Evolutionary conservation across 2,888 invertebrate species (phyloP), one percentile per base, ranked within the genome.

Genomic region (Arenicola marina): DNA sequence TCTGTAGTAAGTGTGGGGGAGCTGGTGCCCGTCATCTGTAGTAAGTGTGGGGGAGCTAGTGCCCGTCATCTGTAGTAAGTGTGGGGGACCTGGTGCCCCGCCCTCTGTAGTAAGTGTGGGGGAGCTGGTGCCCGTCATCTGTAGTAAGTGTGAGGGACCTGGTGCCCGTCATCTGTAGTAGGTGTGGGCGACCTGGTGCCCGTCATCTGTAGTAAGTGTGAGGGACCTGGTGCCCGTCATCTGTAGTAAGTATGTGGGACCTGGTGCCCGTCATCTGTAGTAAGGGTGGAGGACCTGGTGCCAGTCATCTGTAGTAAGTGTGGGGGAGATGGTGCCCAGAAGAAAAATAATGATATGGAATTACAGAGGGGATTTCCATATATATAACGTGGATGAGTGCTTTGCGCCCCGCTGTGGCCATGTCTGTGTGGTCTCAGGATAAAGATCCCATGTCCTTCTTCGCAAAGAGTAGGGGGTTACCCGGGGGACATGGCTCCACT

Each of bases 231-330:
- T 38, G 11, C 38, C 38, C 38, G 18, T 15, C 38, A 38, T 38
- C 38, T 15, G 18, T 18, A 38, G 38, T 38, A 38, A 53, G 38
- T 7, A 7, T 45, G 33, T 7, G 4, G 33, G 43, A 31, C 4
- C 15, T 56, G 56, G 56, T 56, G 38, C 56, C 56, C 11, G n/a
- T 45, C 11, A 43, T 56, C 38, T 15, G 11, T 4, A 21, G 56
- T 38, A 38, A 38, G 38, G 11, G 11, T 15, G 38, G 11, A 18
- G 38, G 38, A 38, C 11, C 11, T 38, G 18, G 31, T 7, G 38
- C 43, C 38, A 15, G 18, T 11, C 28, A 11, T 32, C 24, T 18
- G 21, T 21, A 38, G 38, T 38, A 38, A 38, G 38, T 38, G 11
- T 15, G 18, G 11, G 38, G 38, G 38, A 38, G 38, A 38, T 38